Percentiles rank a stretch among this genome's conserved stretches.
Evolutionary conservation across 2,888 invertebrate genomes (phyloP).

Genomic region (Cephalotes varians): DNA sequence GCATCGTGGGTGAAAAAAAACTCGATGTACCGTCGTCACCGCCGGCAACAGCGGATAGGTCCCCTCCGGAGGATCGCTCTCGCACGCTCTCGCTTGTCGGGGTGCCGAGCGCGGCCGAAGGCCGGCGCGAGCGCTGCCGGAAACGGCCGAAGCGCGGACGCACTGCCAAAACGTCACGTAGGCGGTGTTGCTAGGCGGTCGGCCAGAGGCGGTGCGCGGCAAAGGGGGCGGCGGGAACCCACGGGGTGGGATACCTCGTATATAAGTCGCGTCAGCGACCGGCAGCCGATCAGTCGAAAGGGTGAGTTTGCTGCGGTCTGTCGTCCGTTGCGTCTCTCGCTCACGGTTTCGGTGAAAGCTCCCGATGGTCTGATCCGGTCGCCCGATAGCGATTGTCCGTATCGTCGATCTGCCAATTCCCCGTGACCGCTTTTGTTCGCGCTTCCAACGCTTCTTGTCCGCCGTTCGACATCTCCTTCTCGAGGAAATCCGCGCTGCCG

Average conservation of each 20-base stretch:
- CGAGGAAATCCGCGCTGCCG: background rate
- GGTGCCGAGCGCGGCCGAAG: slow-evolving; percentile 60
- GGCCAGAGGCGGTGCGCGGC: slow-evolving; percentile 63
- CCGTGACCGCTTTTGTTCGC: background rate
- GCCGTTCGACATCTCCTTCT: background rate
- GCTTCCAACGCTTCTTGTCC: too few relatives aligned
- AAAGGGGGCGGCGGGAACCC: slow-evolving; percentile 62
- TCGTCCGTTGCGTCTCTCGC: background rate
- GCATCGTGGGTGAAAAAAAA: slow-evolving; percentile 50
- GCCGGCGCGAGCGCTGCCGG: slow-evolving; percentile 66
- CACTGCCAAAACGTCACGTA: slow-evolving; percentile 82
- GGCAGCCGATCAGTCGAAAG: slow-evolving; percentile 80
- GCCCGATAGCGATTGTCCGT: background rate
- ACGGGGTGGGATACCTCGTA: slow-evolving; percentile 72
- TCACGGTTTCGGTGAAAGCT: slow-evolving; percentile 62
- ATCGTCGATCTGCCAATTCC: background rate
- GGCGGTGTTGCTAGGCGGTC: slow-evolving; percentile 84
- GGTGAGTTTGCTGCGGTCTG: background rate
- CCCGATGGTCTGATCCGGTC: background rate
- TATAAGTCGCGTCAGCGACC: slow-evolving; percentile 82
- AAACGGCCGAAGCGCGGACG: slow-evolving; percentile 72
- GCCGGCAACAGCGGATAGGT: slow-evolving; percentile 40
- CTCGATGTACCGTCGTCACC: slow-evolving; percentile 39
- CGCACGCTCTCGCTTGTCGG: slow-evolving; percentile 7
- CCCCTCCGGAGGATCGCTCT: background rate